Evolutionary conservation across 1,140 invertebrate genomes (phyloP), one percentile per base, ranked within the genome.

Genomic region (Leptopilina clavipes): DNA sequence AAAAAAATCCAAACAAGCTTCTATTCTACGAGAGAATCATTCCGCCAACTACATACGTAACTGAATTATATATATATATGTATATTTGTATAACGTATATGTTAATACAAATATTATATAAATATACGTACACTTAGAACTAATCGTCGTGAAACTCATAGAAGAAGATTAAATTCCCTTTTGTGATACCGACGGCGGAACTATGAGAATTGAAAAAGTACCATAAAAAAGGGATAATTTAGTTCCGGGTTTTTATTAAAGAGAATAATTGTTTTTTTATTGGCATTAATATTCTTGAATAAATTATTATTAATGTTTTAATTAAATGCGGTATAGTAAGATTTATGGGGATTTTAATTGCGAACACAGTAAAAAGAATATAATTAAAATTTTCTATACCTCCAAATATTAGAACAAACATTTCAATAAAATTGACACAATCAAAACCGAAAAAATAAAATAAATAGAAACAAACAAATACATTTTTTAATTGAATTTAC

Each of bases 151-250:
- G 10, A 22, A 65, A 65, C 56, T 5, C 5, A 25, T 65, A 25
- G 56, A 25, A 25, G 56, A 59, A 65, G 56, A 65, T 65, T 65
- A 65, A 65, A 65, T 65, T 65, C 18, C 19, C 56, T 65, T 65
- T 65, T 65, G 56, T 65, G 22, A 65, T 22, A 65, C 56, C 56
- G 56, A 31, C 56, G 56, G 22, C 6, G 19, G 56, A 65, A 25
- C 56, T 65, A n/a, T n/a, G 19, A 25, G 22, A 65, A 65, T 59
- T 59, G 18, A 59, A 59, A 22, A 7, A 59, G 54, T 59, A 18
- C 18, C 22, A 3, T 65, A 65, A 65, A 25, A 65, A 65, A 65
- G 5, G 12, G 45, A 12, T n/a, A 48, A 48, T 48, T 48, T n/a
- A 48, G 45, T 48, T 48, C 45, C 45, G 45, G 10, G 3, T 48